Evolutionary conservation across 92 coral and sea anemone genomes (phyloP).

Genomic region (Diadumene lineata): DNA sequence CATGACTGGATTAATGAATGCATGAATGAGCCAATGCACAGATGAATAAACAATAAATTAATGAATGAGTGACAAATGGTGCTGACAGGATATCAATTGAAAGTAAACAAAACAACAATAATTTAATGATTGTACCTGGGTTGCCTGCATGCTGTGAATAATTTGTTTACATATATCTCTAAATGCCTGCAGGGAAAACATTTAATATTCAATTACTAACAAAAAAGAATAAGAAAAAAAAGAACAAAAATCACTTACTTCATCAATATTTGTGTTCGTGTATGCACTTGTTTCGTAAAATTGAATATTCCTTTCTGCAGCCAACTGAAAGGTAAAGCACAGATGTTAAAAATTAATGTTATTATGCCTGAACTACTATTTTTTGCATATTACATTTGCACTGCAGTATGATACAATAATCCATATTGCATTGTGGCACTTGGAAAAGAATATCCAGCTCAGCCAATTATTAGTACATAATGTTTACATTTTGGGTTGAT

Average conservation of each 20-base stretch:
- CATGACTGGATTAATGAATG: not conserved
- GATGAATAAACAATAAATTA: not conserved
- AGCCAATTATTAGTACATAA: too few relatives aligned
- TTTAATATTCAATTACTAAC: not conserved
- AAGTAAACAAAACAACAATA: too few relatives aligned
- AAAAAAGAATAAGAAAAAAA: not conserved
- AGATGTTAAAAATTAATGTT: too few relatives aligned
- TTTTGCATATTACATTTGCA: too few relatives aligned
- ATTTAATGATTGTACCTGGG: slow-evolving; percentile 45
- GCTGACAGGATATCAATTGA: not conserved
- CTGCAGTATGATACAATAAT: too few relatives aligned
- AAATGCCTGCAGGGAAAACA: slow-evolving; percentile 65
- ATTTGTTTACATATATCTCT: slow-evolving; percentile 92
- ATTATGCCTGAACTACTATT: too few relatives aligned
- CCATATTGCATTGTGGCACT: too few relatives aligned
- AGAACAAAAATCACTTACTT: slow-evolving; percentile 57
- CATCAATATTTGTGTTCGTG: slow-evolving; percentile 88
- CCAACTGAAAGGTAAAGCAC: slow-evolving; percentile 61
- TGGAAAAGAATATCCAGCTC: too few relatives aligned
- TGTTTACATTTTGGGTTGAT: too few relatives aligned
- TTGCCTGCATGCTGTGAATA: slow-evolving; percentile 67
- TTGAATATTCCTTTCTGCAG: slow-evolving; percentile 83
- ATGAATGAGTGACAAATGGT: not conserved
- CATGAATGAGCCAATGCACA: not conserved
- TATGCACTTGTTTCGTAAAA: slow-evolving; percentile 98